These are phyloP conservation scores for Cyphomyrmex costatus DNA, from an alignment of 1,140 invertebrate genomes.

Conservation along the genomic window DNA sequence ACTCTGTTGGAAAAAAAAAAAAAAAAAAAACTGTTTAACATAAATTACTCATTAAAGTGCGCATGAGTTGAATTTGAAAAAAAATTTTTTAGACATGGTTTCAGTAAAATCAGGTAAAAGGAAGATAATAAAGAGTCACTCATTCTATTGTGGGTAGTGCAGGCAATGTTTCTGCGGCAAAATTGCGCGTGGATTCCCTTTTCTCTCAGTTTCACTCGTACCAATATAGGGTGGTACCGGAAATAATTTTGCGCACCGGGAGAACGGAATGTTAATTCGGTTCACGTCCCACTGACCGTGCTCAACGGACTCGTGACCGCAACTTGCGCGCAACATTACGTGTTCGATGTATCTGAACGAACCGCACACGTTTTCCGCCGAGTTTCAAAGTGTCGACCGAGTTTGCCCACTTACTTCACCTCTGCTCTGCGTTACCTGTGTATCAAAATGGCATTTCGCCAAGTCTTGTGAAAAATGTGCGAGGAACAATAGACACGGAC, in stretches of 20 bases:
- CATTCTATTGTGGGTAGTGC: not conserved
- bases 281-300: conserved; percentile 70
- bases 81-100: no score
- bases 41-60: no score
- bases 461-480: conserved; percentile 22
- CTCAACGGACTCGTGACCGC: conserved; percentile 67
- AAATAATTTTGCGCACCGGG: conserved; percentile 70
- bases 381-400: conserved; percentile 48
- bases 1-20: no score
- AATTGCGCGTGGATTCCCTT: conserved; percentile 16
- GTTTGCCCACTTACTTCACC: conserved; percentile 23
- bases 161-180: not conserved
- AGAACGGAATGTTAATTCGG: conserved; percentile 73
- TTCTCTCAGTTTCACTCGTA: not conserved
- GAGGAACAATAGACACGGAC: not conserved
- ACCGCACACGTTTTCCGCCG: conserved; percentile 54
- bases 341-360: conserved; percentile 34
- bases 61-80: no score
- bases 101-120: no score
- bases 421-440: conserved; percentile 15
- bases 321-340: conserved; percentile 55
- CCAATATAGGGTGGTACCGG: conserved; percentile 63
- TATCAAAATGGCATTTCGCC: conserved; percentile 42
- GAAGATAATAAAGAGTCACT: no score
- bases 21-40: no score